Percentiles rank a stretch among this genome's conserved stretches.
Conservation (phyloP, 2,113 vertebrate genomes). For the Alaudala cheleensis region DNA sequence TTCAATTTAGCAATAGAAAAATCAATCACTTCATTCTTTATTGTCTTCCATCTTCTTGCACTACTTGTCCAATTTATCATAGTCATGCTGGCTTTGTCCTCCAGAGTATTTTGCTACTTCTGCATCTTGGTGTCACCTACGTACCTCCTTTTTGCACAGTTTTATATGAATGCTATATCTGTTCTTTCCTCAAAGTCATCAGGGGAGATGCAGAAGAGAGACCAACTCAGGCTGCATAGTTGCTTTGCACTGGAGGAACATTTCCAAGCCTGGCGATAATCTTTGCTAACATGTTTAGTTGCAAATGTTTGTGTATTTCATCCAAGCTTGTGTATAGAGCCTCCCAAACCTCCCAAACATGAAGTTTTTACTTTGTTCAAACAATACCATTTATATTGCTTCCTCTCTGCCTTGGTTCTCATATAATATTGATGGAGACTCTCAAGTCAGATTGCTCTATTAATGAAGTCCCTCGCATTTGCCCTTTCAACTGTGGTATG, state of each 20-base stretch:
- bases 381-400: not conserved
- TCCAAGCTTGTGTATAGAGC: not conserved
- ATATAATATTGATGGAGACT: not conserved
- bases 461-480: not conserved
- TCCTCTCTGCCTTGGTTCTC: not conserved
- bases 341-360: not conserved
- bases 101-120: not conserved
- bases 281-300: not conserved
- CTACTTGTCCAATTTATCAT: not conserved
- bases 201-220: not conserved
- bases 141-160: not conserved
- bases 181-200: not conserved
- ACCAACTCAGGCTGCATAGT: rapidly evolving
- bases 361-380: not conserved
- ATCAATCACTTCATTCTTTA: slow-evolving; percentile 29
- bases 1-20: not conserved
- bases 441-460: not conserved
- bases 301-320: not conserved
- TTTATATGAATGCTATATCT: not conserved
- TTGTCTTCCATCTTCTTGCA: not conserved
- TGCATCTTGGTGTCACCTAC: not conserved
- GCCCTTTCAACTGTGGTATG: not conserved
- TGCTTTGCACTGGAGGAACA: not conserved
- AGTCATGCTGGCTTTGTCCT: not conserved
- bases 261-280: not conserved